phyloP scores from a whole-genome alignment of 2,797 vertebrate species.

The Tinamus major region DNA sequence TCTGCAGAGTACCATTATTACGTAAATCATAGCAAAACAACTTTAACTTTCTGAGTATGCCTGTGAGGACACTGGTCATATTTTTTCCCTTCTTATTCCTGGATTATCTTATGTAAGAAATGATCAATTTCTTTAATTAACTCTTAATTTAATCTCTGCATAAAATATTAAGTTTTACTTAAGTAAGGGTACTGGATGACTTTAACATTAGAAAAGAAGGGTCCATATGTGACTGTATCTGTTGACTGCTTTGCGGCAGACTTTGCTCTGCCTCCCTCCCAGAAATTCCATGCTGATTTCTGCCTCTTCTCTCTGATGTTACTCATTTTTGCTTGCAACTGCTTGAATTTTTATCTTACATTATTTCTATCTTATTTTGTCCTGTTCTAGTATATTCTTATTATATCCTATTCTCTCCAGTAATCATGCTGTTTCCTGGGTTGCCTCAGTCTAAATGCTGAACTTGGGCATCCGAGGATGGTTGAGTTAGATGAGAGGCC shows the following conservation, averaged over 20 bases:
- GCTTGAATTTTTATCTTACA: background rate
- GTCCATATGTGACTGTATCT: rapidly evolving
- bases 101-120: background rate
- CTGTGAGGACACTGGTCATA: background rate
- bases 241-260: background rate
- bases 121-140: no score
- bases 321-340: background rate
- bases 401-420: no score
- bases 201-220: rapidly evolving
- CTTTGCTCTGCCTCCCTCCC: background rate
- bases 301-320: background rate
- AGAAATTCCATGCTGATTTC: background rate
- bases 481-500: background rate
- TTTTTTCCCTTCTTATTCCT: background rate
- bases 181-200: background rate
- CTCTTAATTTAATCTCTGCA: background rate
- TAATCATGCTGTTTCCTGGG: background rate
- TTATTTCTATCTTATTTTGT: background rate
- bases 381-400: no score
- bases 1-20: background rate
- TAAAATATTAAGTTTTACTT: background rate
- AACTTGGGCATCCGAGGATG: rapidly evolving
- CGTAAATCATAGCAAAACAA: background rate
- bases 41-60: background rate
- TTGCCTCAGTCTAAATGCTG: background rate